Base-by-base conservation (phyloP, 2,113 vertebrate genomes). In the Indicator maculatus region DNA sequence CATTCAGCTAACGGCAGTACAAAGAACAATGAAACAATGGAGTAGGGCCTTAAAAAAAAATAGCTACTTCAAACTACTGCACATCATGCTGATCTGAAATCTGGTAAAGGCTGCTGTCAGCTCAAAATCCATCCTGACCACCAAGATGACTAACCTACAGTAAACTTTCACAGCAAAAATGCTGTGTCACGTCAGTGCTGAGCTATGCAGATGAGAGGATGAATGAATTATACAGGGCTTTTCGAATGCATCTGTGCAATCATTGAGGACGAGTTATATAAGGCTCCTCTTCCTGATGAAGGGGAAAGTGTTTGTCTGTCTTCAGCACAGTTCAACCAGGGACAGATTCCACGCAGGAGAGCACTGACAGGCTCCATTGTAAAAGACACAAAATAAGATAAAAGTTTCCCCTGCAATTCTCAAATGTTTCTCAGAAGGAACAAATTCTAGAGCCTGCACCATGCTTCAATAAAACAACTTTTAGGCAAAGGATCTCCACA, bases 171-270 rank as follows among this genome's bases (percentile, higher is more conserved):
- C 16, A 28, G 6, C 44, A 74, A 82, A 93, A 93, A 73, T 66
- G 63, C 73, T 27, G 2, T 50, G 66, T 88, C 31, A 78, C 5
- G 0, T 87, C 61, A 63, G 30, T 88, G 72, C 55, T 88, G 86
- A 93, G 56, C 52, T 60, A 47, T 50, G 80, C 52, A 38, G 60
- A 58, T 36, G 78, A 79, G 85, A 93, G 33, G 12, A 75, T 30
- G 28, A 77, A 83, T 94, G 70, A 97, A 95, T 96, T 93, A 96
- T 77, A 90, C 67, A 87, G 26, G 28, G n/a, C 60, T 94, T 89
- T 93, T 94, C 85, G 67, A 93, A 83, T 73, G 28, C 81, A 84
- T 84, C 74, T 90, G 67, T 92, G 90, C 94, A 90, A 93, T 83
- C 78, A 91, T 86, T 26, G n/a, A 78, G 61, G 31, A 89, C 26